A percentile compares a stretch with the other conserved stretches of the same genome.
phyloP scores from a whole-genome alignment of 2,113 vertebrate genomes.

The Clarias macrocephalus region DNA sequence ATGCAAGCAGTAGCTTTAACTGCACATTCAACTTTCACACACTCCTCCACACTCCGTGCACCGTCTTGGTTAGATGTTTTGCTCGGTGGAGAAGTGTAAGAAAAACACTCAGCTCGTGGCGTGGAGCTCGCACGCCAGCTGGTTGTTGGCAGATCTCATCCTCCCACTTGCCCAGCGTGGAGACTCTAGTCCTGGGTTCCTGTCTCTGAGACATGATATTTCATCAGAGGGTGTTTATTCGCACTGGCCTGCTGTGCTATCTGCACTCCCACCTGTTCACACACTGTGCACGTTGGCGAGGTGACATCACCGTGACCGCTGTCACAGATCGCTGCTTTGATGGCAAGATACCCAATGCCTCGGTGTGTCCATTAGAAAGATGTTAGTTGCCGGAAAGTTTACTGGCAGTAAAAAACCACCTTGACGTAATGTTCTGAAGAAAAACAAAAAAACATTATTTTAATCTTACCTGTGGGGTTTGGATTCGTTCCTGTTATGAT shows the following conservation, averaged over 20 bases:
- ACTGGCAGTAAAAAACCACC: neutral
- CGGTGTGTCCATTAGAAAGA: conserved; percentile 30
- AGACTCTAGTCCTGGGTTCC: conserved; percentile 1
- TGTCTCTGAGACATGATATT: conserved; percentile 2
- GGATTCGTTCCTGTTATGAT: neutral
- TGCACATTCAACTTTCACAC: conserved; percentile 1
- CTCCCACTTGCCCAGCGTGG: conserved; percentile 45
- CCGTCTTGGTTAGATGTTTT: conserved; percentile 16
- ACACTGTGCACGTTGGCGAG: neutral
- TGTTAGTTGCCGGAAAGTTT: neutral
- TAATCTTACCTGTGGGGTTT: neutral
- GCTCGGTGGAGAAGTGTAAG: conserved; percentile 13
- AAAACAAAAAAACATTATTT: neutral
- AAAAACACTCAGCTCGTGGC: conserved; percentile 21
- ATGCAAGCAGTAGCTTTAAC: conserved; percentile 3
- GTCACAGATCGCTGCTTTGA: conserved; percentile 23
- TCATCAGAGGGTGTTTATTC: conserved; percentile 28
- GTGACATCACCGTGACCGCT: conserved; percentile 10
- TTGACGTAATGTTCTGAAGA: neutral
- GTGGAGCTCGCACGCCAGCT: conserved; percentile 32
- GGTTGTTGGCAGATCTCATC: conserved; percentile 34
- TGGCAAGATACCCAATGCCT: neutral
- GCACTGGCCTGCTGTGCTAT: conserved; percentile 26
- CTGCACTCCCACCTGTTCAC: conserved; percentile 28
- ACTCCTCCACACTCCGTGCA: conserved; percentile 31